Base-by-base conservation (phyloP, 2,113 vertebrate species). In the Lamprologus speciosus region DNA sequence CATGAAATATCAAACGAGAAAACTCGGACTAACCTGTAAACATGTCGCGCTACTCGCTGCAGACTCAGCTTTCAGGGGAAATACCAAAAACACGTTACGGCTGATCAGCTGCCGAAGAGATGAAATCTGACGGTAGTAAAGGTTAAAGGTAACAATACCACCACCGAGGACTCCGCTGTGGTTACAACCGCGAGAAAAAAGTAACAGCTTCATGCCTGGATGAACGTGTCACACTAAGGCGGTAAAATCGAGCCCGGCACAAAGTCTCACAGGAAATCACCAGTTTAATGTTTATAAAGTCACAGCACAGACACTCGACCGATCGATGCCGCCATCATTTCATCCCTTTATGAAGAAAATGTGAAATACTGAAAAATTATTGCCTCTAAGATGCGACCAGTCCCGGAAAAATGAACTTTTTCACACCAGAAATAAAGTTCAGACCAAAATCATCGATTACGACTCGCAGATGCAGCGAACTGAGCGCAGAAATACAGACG, bases 401-500 rank as follows among this genome's bases (percentile, higher is more conserved):
- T 68, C 11, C 12, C 1, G 0, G 63, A 40, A 68, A 68, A 68
- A 68, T 14, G 19, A 68, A 68, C 2, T 37, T 13, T 21, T n/a
- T 65, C 60, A 65, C 0, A 37, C 31, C 60, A 65, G n/a, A 35
- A 65, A 37, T 35, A 65, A 0, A 63, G 33, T 65, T 65, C 31
- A n/a, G 17, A 65, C 6, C 19, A 65, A 37, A 65, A 65, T n/a
- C 6, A 8, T 12, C 3, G 10, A 7, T 37, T 37, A 37, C 33
- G 33, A n/a, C 4, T 63, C 9, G 6, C 17, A 63, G 31, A 63
- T 11, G 17, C 17, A 12, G 58, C 6, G 3, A n/a, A 33, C 58
- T 0, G 58, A 35, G 58, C 0, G 58, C 6, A 63, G 58, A 7
- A 7, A 35, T 35, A 10, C 28, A 33, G 57, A 60, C 0, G 58